Evolutionary conservation across 2,888 invertebrate genomes (phyloP).

Genomic region (Sesamia inferens): DNA sequence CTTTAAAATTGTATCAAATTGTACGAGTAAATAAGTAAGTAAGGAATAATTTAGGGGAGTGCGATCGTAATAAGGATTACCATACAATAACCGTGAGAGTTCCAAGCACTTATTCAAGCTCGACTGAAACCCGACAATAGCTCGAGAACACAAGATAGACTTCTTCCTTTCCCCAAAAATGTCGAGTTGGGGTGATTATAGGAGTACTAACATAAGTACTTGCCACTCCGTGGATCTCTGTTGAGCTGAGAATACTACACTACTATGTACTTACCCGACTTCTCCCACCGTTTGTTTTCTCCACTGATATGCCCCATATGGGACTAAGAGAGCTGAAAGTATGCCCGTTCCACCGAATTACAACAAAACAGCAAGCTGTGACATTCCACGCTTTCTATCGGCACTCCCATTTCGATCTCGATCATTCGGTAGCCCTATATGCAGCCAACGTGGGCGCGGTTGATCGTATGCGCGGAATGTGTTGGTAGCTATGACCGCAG

Average conservation of each 20-base stretch:
- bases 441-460: conserved; percentile 67
- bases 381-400: conserved; percentile 52
- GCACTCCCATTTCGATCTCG: conserved; percentile 44
- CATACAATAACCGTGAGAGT: not conserved
- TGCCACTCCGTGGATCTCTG: not conserved
- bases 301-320: conserved; percentile 10
- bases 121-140: not conserved
- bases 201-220: not conserved
- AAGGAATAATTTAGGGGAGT: not conserved
- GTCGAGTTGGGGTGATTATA: not conserved
- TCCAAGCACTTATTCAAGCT: not conserved
- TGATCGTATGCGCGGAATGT: conserved; percentile 73
- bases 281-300: conserved; percentile 10
- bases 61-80: not conserved
- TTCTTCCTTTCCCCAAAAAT: not conserved
- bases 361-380: conserved; percentile 13
- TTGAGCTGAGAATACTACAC: not conserved
- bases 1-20: not conserved
- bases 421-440: conserved; percentile 55
- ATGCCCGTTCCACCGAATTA: conserved; percentile 24
- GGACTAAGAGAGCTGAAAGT: conserved; percentile 22
- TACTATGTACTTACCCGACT: not conserved
- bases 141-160: not conserved
- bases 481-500: conserved; percentile 53
- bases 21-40: not conserved